phyloP scores from a whole-genome alignment of 2,797 vertebrate species.

The Sebastes hubbsi region DNA sequence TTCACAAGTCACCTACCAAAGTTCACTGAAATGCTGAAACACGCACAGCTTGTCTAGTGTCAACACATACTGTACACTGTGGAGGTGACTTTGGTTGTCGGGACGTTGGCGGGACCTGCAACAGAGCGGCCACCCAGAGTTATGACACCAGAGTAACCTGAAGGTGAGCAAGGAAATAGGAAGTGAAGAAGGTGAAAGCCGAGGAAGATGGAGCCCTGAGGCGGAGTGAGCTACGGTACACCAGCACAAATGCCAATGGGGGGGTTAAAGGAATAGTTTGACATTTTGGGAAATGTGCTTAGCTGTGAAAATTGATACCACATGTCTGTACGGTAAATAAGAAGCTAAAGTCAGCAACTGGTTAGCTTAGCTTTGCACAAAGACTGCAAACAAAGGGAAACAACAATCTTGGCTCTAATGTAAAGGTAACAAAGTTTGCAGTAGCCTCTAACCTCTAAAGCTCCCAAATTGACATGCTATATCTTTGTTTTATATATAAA shows the following conservation, averaged over 20 bases:
- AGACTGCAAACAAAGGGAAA: too few species aligned
- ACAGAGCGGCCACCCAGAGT: slow-evolving; percentile 18
- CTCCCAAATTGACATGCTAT: too few species aligned
- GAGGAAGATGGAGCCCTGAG: background rate
- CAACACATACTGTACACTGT: slow-evolving; percentile 27
- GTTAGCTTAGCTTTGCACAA: too few species aligned
- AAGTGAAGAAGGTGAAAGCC: background rate
- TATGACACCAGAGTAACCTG: slow-evolving; percentile 32
- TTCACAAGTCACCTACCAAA: background rate
- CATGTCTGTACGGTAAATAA: too few species aligned
- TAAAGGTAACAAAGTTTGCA: too few species aligned
- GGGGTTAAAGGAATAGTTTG: background rate
- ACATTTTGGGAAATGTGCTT: background rate
- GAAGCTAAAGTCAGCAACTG: too few species aligned
- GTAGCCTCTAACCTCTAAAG: too few species aligned
- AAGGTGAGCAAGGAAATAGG: slow-evolving; percentile 6
- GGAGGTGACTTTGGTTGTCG: slow-evolving; percentile 64
- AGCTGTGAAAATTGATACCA: background rate
- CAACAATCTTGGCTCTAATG: too few species aligned
- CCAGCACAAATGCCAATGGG: background rate
- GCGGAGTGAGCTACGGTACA: background rate
- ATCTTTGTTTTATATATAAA: too few species aligned
- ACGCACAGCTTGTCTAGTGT: slow-evolving; percentile 45
- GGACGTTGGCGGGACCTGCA: slow-evolving; percentile 14
- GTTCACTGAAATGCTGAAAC: slow-evolving; percentile 29